Percentiles rank a stretch among this genome's conserved stretches.
Evolutionary conservation across 2,888 invertebrate genomes (phyloP).

Genomic region (Alloscopus bannaensis): DNA sequence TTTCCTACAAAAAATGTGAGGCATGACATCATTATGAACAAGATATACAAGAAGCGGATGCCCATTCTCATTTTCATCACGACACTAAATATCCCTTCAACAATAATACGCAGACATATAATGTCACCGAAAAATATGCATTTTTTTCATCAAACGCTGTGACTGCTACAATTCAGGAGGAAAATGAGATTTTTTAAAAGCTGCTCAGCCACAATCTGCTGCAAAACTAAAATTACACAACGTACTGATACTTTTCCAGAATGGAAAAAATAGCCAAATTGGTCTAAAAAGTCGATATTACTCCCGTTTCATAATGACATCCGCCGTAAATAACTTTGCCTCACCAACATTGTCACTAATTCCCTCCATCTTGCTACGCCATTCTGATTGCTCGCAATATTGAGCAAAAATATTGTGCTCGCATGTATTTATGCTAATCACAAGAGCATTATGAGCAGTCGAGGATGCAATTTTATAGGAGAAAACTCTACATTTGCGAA

Average conservation of each 20-base stretch:
- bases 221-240: no score
- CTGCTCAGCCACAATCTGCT: no score
- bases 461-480: no score
- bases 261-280: no score
- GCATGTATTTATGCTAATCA: slow-evolving; percentile 25
- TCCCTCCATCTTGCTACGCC: not conserved
- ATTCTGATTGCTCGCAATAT: not conserved
- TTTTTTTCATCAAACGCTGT: not conserved
- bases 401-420: not conserved
- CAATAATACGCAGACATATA: not conserved
- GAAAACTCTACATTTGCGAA: no score
- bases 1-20: no score
- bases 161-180: not conserved
- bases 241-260: no score
- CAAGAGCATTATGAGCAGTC: not conserved
- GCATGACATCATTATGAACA: not conserved
- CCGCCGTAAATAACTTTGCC: not conserved
- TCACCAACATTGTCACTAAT: slow-evolving; percentile 34
- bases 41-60: slow-evolving; percentile 3
- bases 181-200: slow-evolving; percentile 10
- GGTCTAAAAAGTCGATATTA: no score
- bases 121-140: not conserved
- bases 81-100: slow-evolving; percentile 7
- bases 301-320: slow-evolving; percentile 33
- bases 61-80: not conserved